These are phyloP conservation scores for Plodia interpunctella DNA, from an alignment of 1,140 invertebrate genomes.

Conservation along the genomic window DNA sequence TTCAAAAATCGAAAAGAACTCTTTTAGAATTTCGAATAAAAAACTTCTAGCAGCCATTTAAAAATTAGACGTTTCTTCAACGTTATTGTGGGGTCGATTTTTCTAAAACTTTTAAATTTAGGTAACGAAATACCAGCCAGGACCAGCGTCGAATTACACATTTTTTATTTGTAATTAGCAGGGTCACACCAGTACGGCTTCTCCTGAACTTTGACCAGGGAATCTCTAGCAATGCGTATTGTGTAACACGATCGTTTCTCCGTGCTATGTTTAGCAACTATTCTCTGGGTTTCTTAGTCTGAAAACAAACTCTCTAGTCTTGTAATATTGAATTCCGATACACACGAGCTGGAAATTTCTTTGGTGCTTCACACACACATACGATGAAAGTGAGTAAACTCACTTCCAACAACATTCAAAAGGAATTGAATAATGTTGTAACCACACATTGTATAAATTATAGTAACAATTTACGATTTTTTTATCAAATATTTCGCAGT, in stretches of 20 bases:
- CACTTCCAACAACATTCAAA: too few relatives aligned
- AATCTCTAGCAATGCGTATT: constrained; percentile 49
- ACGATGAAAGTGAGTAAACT: too few relatives aligned
- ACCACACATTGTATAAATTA: too few relatives aligned
- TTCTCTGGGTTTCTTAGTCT: constrained; percentile 42
- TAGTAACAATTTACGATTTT: too few relatives aligned
- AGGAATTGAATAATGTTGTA: too few relatives aligned
- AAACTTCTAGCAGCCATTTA: not conserved
- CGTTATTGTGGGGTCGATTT: not conserved
- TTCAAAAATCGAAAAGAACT: too few relatives aligned
- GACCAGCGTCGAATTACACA: constrained; percentile 30
- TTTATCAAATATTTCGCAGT: too few relatives aligned
- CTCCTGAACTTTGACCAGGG: constrained; percentile 64
- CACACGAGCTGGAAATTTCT: too few relatives aligned
- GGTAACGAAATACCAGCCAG: constrained; percentile 20
- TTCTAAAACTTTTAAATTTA: constrained; percentile 20
- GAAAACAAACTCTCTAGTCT: constrained; percentile 25
- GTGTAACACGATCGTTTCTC: constrained; percentile 57
- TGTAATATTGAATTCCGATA: constrained; percentile 20
- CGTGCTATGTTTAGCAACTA: constrained; percentile 29
- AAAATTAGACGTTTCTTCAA: not conserved
- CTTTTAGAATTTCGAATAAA: not conserved
- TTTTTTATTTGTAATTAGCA: constrained; percentile 53
- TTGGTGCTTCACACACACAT: too few relatives aligned
- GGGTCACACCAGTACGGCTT: constrained; percentile 57